phyloP scores from a whole-genome alignment of 1,140 invertebrate species.

The Drosophila kohkoa region DNA sequence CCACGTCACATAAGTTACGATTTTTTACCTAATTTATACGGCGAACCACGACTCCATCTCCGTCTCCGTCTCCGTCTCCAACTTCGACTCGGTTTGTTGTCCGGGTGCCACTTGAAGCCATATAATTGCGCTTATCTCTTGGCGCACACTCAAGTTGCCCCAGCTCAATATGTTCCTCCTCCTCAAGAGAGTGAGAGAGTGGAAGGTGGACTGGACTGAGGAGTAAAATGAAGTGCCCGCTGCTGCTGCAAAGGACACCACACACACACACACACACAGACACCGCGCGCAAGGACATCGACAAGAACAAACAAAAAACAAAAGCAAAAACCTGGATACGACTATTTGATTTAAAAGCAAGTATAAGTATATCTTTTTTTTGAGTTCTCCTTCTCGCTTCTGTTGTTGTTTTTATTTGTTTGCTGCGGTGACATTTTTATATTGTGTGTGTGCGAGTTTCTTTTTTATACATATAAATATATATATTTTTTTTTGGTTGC shows the following conservation, averaged over 20 bases:
- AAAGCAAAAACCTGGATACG: constrained; percentile 49
- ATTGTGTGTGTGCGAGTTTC: constrained; percentile 34
- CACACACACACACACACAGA: constrained; percentile 6
- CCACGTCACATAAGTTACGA: constrained; percentile 71
- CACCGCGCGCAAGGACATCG: constrained; percentile 5
- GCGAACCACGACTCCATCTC: constrained; percentile 5
- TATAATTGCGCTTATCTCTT: constrained; percentile 82
- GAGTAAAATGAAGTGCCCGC: constrained; percentile 59
- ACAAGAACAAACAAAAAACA: constrained; percentile 17
- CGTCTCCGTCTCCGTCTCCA: not conserved
- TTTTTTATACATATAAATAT: not conserved
- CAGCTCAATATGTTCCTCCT: constrained; percentile 76
- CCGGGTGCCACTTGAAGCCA: constrained; percentile 65
- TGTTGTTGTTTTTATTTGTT: constrained; percentile 51
- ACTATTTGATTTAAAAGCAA: constrained; percentile 74
- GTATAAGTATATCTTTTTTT: constrained; percentile 71
- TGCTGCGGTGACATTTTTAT: constrained; percentile 75
- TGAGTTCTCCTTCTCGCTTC: constrained; percentile 13
- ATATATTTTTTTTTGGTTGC: constrained; percentile 7
- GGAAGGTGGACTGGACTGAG: constrained; percentile 69
- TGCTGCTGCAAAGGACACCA: constrained; percentile 34
- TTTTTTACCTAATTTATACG: constrained; percentile 77
- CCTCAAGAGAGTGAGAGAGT: constrained; percentile 31
- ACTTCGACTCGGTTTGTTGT: constrained; percentile 33
- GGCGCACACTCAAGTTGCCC: constrained; percentile 78